phyloP scores from a whole-genome alignment of 2,113 vertebrate genomes.

The Gobiocypris rarus region DNA sequence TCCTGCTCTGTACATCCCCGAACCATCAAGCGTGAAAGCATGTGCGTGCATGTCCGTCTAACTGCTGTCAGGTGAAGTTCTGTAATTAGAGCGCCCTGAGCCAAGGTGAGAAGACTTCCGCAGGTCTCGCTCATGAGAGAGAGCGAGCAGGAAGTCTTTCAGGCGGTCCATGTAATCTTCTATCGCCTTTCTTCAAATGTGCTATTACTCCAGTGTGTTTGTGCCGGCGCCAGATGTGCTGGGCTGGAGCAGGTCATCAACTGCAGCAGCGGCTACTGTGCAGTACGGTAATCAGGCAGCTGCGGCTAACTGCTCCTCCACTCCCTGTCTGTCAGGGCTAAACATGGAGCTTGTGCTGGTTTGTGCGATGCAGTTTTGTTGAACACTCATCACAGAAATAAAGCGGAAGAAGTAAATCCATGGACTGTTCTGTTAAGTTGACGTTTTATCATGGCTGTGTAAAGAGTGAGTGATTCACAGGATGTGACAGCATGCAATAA shows the following conservation, averaged over 20 bases:
- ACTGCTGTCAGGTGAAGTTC: conserved; percentile 61
- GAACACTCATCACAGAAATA: background rate
- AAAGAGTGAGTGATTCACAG: conserved; percentile 42
- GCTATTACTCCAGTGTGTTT: conserved; percentile 70
- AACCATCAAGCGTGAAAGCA: conserved; percentile 42
- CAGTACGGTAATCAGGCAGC: conserved; percentile 66
- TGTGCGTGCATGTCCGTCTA: conserved; percentile 69
- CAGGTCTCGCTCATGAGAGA: conserved; percentile 65
- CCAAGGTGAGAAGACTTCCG: conserved; percentile 75
- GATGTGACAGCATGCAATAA: conserved; percentile 42
- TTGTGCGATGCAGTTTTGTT: background rate
- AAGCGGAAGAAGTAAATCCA: background rate
- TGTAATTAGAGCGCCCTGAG: conserved; percentile 75
- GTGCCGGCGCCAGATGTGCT: conserved; percentile 79
- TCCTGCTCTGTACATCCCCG: conserved; percentile 42
- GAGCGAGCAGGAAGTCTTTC: conserved; percentile 69
- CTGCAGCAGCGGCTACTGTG: conserved; percentile 63
- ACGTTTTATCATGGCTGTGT: conserved; percentile 18
- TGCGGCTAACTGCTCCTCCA: conserved; percentile 66
- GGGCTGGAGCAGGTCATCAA: conserved; percentile 69
- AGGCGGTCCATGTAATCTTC: conserved; percentile 68
- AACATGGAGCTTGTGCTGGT: background rate
- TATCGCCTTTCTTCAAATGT: conserved; percentile 63
- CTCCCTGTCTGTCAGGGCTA: conserved; percentile 54
- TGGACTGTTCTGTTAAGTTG: background rate